Conservation (phyloP, 1,140 invertebrate species). For the Micrasema minimum region DNA sequence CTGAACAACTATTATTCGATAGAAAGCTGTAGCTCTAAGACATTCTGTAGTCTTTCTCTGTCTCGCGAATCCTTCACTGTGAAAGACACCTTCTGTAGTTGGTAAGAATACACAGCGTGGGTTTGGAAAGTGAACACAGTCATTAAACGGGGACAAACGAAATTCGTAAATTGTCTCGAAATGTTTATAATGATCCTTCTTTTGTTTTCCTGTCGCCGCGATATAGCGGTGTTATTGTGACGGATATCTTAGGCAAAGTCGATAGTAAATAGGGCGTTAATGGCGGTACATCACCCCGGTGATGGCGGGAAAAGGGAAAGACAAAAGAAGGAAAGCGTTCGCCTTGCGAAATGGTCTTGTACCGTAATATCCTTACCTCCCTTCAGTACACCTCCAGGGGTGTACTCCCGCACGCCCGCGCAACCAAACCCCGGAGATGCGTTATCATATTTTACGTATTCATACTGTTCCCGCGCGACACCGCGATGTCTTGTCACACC, state of each 20-base stretch:
- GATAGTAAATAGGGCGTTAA: constrained; percentile 23
- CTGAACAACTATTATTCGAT: constrained; percentile 36
- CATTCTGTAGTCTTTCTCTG: constrained; percentile 13
- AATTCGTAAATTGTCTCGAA: constrained; percentile 13
- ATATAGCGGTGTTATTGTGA: constrained; percentile 33
- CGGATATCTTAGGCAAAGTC: constrained; percentile 17
- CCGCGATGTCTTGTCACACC: constrained; percentile 44
- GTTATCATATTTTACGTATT: constrained; percentile 43
- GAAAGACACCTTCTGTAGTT: background rate
- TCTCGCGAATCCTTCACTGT: background rate
- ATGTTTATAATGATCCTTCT: constrained; percentile 37
- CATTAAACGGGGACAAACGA: constrained; percentile 30
- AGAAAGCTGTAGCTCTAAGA: constrained; percentile 20
- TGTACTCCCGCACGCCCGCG: no score
- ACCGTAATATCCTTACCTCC: no score
- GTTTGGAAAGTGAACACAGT: constrained; percentile 21
- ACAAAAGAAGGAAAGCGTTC: constrained; percentile 30
- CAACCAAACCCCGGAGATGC: background rate
- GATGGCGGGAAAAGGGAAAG: background rate
- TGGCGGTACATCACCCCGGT: constrained; percentile 4
- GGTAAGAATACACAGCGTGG: background rate
- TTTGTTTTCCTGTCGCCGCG: constrained; percentile 36
- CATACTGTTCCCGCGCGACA: constrained; percentile 28
- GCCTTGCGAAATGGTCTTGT: constrained; percentile 1
- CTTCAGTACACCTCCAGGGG: background rate